Conservation (phyloP, 2,797 vertebrate genomes). For the Tragopan temminckii region DNA sequence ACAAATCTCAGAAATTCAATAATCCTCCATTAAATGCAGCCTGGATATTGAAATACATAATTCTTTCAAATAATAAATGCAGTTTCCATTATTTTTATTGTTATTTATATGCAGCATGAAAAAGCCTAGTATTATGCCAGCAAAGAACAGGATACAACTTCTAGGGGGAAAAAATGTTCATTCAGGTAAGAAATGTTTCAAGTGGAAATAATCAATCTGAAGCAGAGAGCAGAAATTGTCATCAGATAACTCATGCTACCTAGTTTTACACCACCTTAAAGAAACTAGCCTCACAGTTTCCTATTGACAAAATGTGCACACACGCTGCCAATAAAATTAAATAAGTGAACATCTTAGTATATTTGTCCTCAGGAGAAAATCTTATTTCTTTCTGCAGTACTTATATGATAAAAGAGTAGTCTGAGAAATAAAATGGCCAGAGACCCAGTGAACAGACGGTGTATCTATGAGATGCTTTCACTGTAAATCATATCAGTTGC, state of each 20-base stretch:
- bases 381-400: constrained; percentile 10
- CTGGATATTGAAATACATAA: background rate
- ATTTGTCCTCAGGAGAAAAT: constrained; percentile 22
- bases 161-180: background rate
- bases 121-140: background rate
- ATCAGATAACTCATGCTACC: background rate
- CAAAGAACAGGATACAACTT: background rate
- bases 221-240: background rate
- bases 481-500: background rate
- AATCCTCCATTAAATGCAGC: background rate
- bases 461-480: constrained; percentile 11
- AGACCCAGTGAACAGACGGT: constrained; percentile 26
- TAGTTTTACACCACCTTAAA: background rate
- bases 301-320: background rate
- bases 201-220: background rate
- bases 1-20: background rate
- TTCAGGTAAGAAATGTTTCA: background rate
- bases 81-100: background rate
- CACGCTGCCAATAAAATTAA: constrained; percentile 1
- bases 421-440: constrained; percentile 45
- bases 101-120: background rate
- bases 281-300: background rate
- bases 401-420: background rate
- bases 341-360: background rate
- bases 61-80: background rate